These are phyloP conservation scores for Pan troglodytes DNA, from an alignment of 2,113 vertebrate species.

Conservation along the genomic window NHGRI_mPanTro3-v2.1_pri NC_072408.2:106859501-106860000, in stretches of 20 bases:
- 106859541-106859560: not conserved
- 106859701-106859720: slow-evolving; percentile 47
- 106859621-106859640: slow-evolving; percentile 8
- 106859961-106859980: not conserved
- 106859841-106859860: not conserved
- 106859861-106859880: not conserved
- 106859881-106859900: not conserved
- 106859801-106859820: not conserved
- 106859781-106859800: slow-evolving; percentile 9
- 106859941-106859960: not conserved
- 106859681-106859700: not conserved
- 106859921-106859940: slow-evolving; percentile 5
- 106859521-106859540: not conserved
- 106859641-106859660: slow-evolving; percentile 46
- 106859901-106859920: not conserved
- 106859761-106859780: not conserved
- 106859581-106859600: not conserved
- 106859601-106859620: slow-evolving; percentile 16
- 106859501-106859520: not conserved
- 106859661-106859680: slow-evolving; percentile 4
- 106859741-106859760: not conserved
- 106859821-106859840: not conserved
- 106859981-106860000: not conserved
- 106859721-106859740: not conserved
- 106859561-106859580: not conserved